Percentiles rank a stretch among this genome's conserved stretches.
These are phyloP conservation scores for Chrysopa pallens DNA, from an alignment of 1,140 invertebrate species.

Conservation along the genomic window DNA sequence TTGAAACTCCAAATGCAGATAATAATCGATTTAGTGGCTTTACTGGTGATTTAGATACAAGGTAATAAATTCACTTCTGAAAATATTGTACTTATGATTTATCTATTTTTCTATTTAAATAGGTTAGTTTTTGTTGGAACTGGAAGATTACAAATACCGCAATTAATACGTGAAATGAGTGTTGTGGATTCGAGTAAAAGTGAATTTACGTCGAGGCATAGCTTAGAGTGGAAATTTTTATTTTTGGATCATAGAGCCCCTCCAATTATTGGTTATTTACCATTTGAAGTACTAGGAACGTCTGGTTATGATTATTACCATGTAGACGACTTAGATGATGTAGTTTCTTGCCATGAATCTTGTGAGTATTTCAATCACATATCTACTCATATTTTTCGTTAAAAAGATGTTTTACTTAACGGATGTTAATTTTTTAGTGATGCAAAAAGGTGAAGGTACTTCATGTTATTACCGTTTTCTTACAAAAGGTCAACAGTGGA, in stretches of 20 bases:
- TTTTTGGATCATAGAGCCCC: constrained; percentile 86
- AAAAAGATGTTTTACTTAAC: background rate
- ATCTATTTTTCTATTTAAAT: constrained; percentile 7
- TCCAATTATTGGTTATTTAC: constrained; percentile 85
- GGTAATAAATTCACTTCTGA: constrained; percentile 18
- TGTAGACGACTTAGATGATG: constrained; percentile 79
- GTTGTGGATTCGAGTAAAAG: constrained; percentile 28
- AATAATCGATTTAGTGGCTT: constrained; percentile 19
- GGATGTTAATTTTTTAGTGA: constrained; percentile 36
- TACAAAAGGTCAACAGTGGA: constrained; percentile 93
- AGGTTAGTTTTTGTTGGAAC: constrained; percentile 69
- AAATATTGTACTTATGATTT: constrained; percentile 1
- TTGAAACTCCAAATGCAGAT: constrained; percentile 25
- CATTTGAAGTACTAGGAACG: constrained; percentile 87
- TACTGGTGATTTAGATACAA: constrained; percentile 24
- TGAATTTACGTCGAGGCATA: constrained; percentile 85
- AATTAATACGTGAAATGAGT: constrained; percentile 70
- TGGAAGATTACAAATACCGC: constrained; percentile 61
- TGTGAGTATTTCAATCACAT: constrained; percentile 33
- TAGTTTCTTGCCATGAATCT: constrained; percentile 73
- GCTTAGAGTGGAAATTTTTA: constrained; percentile 91
- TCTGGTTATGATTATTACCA: constrained; percentile 95
- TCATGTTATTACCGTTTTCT: constrained; percentile 87
- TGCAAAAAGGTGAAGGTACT: constrained; percentile 83
- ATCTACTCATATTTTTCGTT: background rate